These are phyloP conservation scores for Eugnorisma glareosa DNA, from an alignment of 2,888 invertebrate species.

Conservation along the genomic window DNA sequence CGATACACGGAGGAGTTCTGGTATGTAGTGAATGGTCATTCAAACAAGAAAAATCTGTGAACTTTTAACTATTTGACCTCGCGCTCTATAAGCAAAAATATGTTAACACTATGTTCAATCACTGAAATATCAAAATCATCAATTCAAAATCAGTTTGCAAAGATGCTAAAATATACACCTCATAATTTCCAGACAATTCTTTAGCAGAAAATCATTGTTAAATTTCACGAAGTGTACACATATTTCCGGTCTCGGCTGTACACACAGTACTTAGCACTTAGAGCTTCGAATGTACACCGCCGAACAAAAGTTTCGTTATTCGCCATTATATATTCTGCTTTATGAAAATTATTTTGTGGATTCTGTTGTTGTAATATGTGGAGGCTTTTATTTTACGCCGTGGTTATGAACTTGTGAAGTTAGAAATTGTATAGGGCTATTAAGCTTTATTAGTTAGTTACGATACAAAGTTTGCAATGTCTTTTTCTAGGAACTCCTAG, in stretches of 20 bases:
- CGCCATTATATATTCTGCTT: slow-evolving; percentile 50
- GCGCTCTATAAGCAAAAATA: neutral
- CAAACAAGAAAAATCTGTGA: neutral
- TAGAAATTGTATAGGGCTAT: neutral
- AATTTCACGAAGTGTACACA: neutral
- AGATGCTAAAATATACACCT: neutral
- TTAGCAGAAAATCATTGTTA: neutral
- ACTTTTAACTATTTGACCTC: neutral
- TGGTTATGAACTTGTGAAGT: slow-evolving; percentile 7
- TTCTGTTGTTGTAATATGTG: slow-evolving; percentile 38
- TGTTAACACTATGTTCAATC: neutral
- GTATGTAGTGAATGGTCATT: neutral
- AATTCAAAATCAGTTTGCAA: neutral
- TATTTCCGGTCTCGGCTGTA: slow-evolving; percentile 28
- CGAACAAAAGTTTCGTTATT: slow-evolving; percentile 53
- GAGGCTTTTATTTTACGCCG: slow-evolving; percentile 32
- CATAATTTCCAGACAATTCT: neutral
- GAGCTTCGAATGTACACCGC: slow-evolving; percentile 50
- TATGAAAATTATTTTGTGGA: slow-evolving; percentile 29
- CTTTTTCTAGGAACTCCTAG: neutral
- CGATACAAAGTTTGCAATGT: too few relatives aligned
- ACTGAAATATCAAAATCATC: neutral
- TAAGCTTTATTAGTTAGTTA: neutral
- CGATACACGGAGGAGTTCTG: neutral
- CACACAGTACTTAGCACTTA: slow-evolving; percentile 59